A percentile compares a stretch with the other conserved stretches of the same genome.
Conservation (phyloP, 2,797 vertebrate species). For the Potorous gilbertii region DNA sequence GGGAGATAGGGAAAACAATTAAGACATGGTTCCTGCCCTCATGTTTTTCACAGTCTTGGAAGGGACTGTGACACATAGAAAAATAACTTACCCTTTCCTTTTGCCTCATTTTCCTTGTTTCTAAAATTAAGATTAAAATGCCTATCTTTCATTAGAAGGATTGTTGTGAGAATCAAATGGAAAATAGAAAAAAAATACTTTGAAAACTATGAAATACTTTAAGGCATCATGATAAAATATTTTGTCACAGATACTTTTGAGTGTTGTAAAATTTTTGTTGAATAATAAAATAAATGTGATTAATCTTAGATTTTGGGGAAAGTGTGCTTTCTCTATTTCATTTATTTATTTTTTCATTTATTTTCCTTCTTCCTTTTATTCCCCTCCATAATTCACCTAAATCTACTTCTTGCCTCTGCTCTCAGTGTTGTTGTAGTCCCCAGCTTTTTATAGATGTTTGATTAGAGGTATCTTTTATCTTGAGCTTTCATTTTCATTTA, state of each 20-base stretch:
- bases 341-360: constrained; percentile 59
- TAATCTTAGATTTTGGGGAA: constrained; percentile 61
- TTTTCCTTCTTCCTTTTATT: constrained; percentile 23
- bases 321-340: constrained; percentile 53
- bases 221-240: constrained; percentile 60
- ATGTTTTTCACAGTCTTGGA: neutral
- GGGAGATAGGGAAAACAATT: neutral
- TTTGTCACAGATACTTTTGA: constrained; percentile 64
- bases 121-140: neutral
- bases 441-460: neutral
- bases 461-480: neutral
- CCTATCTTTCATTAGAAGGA: neutral
- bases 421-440: fast-evolving
- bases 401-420: constrained; percentile 19
- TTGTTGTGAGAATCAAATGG: neutral
- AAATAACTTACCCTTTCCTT: neutral
- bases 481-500: fast-evolving
- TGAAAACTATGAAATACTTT: constrained; percentile 42
- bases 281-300: constrained; percentile 76
- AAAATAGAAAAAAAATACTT: constrained; percentile 17
- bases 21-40: neutral
- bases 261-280: constrained; percentile 65
- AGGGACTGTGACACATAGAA: neutral
- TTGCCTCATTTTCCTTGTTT: neutral
- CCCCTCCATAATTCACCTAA: neutral